Percentiles rank a stretch among this genome's conserved stretches.
These are phyloP conservation scores for Medauroidea extradentata DNA, from an alignment of 1,140 invertebrate species.

Conservation along the genomic window DNA sequence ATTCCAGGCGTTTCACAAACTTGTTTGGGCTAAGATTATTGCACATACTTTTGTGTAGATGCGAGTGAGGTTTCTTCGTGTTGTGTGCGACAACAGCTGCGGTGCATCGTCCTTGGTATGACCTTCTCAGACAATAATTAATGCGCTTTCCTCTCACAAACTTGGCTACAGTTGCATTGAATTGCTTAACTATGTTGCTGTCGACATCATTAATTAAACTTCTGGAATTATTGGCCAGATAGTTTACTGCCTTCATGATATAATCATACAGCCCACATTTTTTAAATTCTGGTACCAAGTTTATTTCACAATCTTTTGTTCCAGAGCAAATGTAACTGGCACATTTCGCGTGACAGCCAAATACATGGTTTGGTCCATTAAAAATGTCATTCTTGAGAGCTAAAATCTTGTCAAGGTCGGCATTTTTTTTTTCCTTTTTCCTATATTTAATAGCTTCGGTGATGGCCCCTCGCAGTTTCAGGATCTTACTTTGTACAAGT, in stretches of 20 bases:
- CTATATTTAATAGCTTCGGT: background rate
- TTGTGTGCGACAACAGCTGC: slow-evolving; percentile 20
- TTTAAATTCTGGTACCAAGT: slow-evolving; percentile 14
- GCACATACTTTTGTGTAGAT: slow-evolving; percentile 11
- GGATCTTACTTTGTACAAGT: background rate
- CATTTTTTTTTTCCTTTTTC: background rate
- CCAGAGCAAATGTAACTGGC: slow-evolving; percentile 4
- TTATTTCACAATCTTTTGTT: background rate
- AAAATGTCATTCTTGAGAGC: slow-evolving; percentile 2
- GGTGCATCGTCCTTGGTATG: slow-evolving; percentile 7
- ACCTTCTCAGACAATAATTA: slow-evolving; percentile 14
- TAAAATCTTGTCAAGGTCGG: background rate
- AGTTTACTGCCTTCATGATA: slow-evolving; percentile 15
- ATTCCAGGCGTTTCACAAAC: too few relatives aligned
- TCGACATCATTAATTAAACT: slow-evolving; percentile 14
- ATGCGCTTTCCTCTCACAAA: slow-evolving; percentile 19
- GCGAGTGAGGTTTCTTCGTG: slow-evolving; percentile 6
- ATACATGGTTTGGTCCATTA: slow-evolving; percentile 2
- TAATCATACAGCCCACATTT: slow-evolving; percentile 6
- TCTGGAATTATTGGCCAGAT: background rate
- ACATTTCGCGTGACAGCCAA: slow-evolving; percentile 1
- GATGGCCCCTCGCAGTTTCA: background rate
- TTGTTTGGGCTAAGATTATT: background rate
- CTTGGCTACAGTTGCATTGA: slow-evolving; percentile 12
- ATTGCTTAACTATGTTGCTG: slow-evolving; percentile 18